These are phyloP conservation scores for Eucera pruinosa DNA, from an alignment of 2,888 invertebrate species.

Conservation along the genomic window DNA sequence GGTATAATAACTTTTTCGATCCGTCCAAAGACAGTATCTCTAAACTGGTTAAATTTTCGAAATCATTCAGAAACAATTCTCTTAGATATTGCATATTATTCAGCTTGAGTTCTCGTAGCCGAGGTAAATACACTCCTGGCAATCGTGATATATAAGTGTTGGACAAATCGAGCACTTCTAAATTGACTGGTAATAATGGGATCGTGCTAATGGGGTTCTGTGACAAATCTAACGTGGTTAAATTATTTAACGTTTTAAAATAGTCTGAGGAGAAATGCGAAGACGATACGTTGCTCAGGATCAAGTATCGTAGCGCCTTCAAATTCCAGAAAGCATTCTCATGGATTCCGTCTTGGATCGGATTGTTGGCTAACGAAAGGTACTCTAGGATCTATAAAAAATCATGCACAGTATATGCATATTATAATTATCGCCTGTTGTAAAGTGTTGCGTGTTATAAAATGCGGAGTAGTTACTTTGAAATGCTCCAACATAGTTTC, in stretches of 20 bases:
- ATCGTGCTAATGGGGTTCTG: slow-evolving; percentile 85
- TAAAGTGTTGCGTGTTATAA: too few relatives aligned
- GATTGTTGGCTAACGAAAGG: slow-evolving; percentile 80
- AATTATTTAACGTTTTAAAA: slow-evolving; percentile 75
- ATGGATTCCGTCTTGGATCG: slow-evolving; percentile 79
- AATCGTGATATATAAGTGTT: slow-evolving; percentile 86
- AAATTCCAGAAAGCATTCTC: slow-evolving; percentile 78
- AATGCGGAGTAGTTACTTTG: slow-evolving; percentile 70
- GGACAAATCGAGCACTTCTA: slow-evolving; percentile 88
- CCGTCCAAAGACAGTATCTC: slow-evolving; percentile 86
- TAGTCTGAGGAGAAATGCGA: slow-evolving; percentile 72
- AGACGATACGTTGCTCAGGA: slow-evolving; percentile 76
- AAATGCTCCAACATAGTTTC: slow-evolving; percentile 81
- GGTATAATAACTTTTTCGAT: slow-evolving; percentile 85
- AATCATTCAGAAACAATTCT: slow-evolving; percentile 86
- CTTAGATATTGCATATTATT: slow-evolving; percentile 86
- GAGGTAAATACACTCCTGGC: slow-evolving; percentile 83
- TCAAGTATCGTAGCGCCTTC: slow-evolving; percentile 72
- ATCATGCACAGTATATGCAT: too few relatives aligned
- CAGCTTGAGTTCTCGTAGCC: slow-evolving; percentile 85
- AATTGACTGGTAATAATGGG: slow-evolving; percentile 86
- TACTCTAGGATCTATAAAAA: slow-evolving; percentile 75
- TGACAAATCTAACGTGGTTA: slow-evolving; percentile 77
- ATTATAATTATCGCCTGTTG: too few relatives aligned
- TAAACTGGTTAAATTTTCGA: slow-evolving; percentile 86